Conservation (phyloP, 2,113 vertebrate species). For the Callipepla californica region DNA sequence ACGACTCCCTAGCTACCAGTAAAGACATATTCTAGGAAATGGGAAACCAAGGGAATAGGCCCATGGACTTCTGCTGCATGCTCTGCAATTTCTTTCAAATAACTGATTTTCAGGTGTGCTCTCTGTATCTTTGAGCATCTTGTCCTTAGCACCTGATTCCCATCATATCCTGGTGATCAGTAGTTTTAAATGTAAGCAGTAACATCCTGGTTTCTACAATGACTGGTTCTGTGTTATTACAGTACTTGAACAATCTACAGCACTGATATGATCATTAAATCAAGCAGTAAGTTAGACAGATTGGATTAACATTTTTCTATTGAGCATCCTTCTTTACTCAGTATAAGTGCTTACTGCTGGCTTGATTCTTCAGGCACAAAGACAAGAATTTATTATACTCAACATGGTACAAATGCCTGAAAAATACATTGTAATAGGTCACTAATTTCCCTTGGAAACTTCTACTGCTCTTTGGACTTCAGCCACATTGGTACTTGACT, state of each 20-base stretch:
- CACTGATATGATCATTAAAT: not conserved
- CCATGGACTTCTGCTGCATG: not conserved
- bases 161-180: not conserved
- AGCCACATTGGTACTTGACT: slow-evolving; percentile 18
- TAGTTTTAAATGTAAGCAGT: not conserved
- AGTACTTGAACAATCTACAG: not conserved
- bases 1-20: not conserved
- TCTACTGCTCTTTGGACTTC: not conserved
- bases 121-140: not conserved
- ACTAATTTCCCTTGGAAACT: slow-evolving; percentile 47
- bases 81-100: not conserved
- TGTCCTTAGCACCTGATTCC: not conserved
- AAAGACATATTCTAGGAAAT: slow-evolving; percentile 17
- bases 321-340: not conserved
- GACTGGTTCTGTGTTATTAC: not conserved
- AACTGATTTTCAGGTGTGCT: not conserved
- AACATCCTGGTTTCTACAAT: not conserved
- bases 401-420: not conserved
- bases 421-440: slow-evolving; percentile 4
- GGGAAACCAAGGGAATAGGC: not conserved
- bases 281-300: not conserved
- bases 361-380: slow-evolving; percentile 8
- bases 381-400: not conserved
- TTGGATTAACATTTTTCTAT: not conserved
- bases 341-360: not conserved